A percentile compares a stretch with the other conserved stretches of the same genome.
phyloP scores from a whole-genome alignment of 2,113 vertebrate species.

The Corythoichthys intestinalis region DNA sequence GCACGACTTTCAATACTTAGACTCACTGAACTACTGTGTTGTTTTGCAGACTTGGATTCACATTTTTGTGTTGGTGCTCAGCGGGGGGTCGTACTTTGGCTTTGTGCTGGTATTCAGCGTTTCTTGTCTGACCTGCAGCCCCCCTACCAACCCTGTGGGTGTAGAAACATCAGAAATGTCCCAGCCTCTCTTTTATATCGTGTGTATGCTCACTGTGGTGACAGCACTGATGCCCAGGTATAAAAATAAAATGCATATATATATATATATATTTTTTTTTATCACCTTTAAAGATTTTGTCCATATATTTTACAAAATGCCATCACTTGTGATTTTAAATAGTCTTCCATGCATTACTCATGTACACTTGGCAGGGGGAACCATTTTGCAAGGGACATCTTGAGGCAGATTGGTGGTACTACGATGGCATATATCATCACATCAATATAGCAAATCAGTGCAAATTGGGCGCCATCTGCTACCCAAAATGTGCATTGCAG shows the following conservation, averaged over 20 bases:
- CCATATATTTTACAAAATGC: not conserved
- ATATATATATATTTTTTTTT: not conserved
- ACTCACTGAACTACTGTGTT: not conserved
- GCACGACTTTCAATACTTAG: not conserved
- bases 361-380: too few species aligned
- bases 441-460: too few species aligned
- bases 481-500: too few species aligned
- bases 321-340: too few species aligned
- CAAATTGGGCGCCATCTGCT: too few species aligned
- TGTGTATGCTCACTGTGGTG: conserved; percentile 76
- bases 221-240: conserved; percentile 87
- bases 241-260: not conserved
- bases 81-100: conserved; percentile 75
- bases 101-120: conserved; percentile 78
- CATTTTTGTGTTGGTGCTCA: conserved; percentile 65
- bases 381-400: too few species aligned
- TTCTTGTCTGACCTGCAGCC: conserved; percentile 77
- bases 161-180: conserved; percentile 78
- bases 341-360: too few species aligned
- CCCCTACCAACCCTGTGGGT: conserved; percentile 79
- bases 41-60: conserved; percentile 85
- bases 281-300: too few species aligned
- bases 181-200: conserved; percentile 80
- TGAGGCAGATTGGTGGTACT: too few species aligned
- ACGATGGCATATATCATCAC: too few species aligned